phyloP scores from a whole-genome alignment of 2,888 invertebrate genomes.

The Drosophila nr. fundita region DNA sequence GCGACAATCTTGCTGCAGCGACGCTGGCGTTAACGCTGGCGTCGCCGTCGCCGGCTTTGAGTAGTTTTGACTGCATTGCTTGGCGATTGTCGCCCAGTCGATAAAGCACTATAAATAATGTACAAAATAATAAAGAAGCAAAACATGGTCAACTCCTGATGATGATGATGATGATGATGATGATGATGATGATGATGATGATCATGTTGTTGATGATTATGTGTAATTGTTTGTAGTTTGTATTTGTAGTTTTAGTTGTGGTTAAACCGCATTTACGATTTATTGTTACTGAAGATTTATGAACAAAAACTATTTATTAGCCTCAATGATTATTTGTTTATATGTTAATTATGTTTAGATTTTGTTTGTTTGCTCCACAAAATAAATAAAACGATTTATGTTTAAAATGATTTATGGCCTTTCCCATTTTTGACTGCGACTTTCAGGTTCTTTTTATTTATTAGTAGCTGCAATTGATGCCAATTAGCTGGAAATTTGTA shows the following conservation, averaged over 20 bases:
- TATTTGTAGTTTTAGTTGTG: constrained; percentile 9
- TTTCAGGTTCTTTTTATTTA: background rate
- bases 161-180: background rate
- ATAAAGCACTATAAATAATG: constrained; percentile 59
- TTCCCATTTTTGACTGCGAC: background rate
- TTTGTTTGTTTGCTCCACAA: constrained; percentile 26
- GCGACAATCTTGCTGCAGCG: constrained; percentile 60
- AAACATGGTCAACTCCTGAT: constrained; percentile 6
- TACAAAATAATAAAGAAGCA: constrained; percentile 11
- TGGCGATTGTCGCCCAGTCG: constrained; percentile 32
- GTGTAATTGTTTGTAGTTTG: background rate
- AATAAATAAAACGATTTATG: constrained; percentile 57
- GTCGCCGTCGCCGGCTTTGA: constrained; percentile 29
- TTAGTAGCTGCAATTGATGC: background rate
- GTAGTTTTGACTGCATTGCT: constrained; percentile 35
- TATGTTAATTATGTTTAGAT: constrained; percentile 67
- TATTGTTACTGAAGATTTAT: constrained; percentile 59
- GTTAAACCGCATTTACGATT: constrained; percentile 34
- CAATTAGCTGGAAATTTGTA: constrained; percentile 14
- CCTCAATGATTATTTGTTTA: constrained; percentile 50
- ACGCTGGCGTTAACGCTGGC: constrained; percentile 13
- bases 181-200: background rate
- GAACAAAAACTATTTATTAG: constrained; percentile 53
- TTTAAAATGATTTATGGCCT: constrained; percentile 51
- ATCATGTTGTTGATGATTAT: background rate